Conservation (phyloP, 2,797 vertebrate species). For the Halcyon leucocephala region DNA sequence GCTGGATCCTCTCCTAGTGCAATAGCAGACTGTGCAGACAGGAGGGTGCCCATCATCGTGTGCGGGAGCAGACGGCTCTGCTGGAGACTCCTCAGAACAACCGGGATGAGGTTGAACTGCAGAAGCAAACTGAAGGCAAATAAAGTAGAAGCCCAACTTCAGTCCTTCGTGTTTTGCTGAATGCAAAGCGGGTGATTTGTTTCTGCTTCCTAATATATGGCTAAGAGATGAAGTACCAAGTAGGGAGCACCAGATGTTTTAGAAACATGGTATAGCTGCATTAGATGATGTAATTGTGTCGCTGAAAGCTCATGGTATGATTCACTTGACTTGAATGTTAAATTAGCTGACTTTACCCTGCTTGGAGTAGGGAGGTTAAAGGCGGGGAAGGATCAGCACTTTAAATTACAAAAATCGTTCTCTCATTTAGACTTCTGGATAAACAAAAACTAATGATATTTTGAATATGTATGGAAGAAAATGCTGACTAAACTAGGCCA, state of each 20-base stretch:
- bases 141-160: not conserved
- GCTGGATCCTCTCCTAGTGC: not conserved
- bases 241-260: not conserved
- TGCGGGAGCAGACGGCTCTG: not conserved
- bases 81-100: not conserved
- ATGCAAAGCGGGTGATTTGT: not conserved
- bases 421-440: not conserved
- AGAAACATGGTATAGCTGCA: not conserved
- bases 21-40: not conserved
- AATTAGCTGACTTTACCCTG: not conserved
- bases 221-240: not conserved
- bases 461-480: not conserved
- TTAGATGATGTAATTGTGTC: not conserved
- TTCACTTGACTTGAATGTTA: not conserved
- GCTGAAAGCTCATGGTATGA: not conserved
- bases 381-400: not conserved
- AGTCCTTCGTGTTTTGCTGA: not conserved
- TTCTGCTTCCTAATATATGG: not conserved
- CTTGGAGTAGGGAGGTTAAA: not conserved
- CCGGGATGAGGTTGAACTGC: not conserved
- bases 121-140: not conserved
- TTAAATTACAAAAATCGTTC: not conserved
- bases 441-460: conserved; percentile 3
- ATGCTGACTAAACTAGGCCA: conserved; percentile 27
- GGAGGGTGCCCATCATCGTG: not conserved